These are phyloP conservation scores for Microplitis deprimator DNA, from an alignment of 2,888 invertebrate species.

Conservation along the genomic window DNA sequence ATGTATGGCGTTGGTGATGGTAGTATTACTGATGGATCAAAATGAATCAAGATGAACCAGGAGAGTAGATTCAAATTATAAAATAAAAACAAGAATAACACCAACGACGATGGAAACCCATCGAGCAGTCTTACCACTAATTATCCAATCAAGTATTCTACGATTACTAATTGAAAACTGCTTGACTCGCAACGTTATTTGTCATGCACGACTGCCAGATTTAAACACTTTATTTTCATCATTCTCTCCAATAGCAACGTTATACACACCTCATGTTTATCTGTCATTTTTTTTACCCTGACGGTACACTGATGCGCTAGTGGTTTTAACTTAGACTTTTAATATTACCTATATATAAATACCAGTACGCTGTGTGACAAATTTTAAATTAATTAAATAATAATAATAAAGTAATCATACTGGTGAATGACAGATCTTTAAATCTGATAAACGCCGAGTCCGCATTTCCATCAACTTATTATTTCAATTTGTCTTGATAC, in stretches of 20 bases:
- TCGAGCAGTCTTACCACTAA: slow-evolving; percentile 17
- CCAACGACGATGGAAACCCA: neutral
- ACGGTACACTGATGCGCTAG: neutral
- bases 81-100: no score
- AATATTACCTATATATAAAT: neutral
- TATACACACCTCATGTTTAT: neutral
- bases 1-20: slow-evolving; percentile 5
- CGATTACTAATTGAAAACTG: slow-evolving; percentile 16
- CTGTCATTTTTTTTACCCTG: neutral
- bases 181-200: neutral
- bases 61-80: neutral
- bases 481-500: neutral
- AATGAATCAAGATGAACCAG: slow-evolving; percentile 3
- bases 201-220: slow-evolving; percentile 10
- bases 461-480: neutral
- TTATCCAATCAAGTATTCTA: slow-evolving; percentile 32
- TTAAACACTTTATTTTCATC: slow-evolving; percentile 8
- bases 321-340: neutral
- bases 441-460: neutral
- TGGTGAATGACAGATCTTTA: neutral
- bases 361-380: neutral
- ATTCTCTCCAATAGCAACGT: no score
- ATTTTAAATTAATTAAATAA: slow-evolving; percentile 1
- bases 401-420: neutral
- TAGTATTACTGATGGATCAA: neutral